phyloP scores from a whole-genome alignment of 2,797 vertebrate genomes.

The Cuniculus paca region DNA sequence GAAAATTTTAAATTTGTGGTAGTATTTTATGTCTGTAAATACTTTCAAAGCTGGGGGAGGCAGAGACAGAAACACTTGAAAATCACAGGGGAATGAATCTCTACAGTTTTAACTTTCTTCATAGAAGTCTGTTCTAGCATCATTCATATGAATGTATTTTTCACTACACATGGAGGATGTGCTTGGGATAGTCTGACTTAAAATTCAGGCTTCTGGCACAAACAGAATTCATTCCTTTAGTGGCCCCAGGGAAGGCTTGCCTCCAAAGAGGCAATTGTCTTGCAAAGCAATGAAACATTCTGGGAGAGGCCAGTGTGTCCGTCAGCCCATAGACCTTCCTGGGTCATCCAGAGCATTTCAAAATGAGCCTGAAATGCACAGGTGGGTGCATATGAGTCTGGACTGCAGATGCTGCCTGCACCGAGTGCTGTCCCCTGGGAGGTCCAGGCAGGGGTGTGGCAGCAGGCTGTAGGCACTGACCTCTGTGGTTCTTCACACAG shows the following conservation, averaged over 20 bases:
- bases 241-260: neutral
- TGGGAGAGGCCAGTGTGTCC: neutral
- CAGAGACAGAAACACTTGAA: neutral
- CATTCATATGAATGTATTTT: neutral
- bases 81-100: neutral
- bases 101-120: neutral
- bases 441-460: neutral
- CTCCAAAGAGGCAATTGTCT: neutral
- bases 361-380: accelerated
- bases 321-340: neutral
- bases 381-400: accelerated
- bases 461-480: neutral
- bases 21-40: neutral
- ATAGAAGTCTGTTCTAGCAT: neutral
- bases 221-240: neutral
- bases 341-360: neutral
- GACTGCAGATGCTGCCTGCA: neutral
- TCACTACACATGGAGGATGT: neutral
- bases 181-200: neutral
- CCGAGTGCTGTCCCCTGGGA: neutral
- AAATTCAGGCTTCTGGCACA: neutral
- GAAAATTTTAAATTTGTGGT: neutral
- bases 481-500: neutral
- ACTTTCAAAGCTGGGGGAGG: neutral
- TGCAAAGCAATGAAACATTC: neutral